A percentile compares a stretch with the other conserved stretches of the same genome.
These are phyloP conservation scores for Dynastes hyllus DNA, from an alignment of 2,888 invertebrate species.

Conservation along the genomic window DNA sequence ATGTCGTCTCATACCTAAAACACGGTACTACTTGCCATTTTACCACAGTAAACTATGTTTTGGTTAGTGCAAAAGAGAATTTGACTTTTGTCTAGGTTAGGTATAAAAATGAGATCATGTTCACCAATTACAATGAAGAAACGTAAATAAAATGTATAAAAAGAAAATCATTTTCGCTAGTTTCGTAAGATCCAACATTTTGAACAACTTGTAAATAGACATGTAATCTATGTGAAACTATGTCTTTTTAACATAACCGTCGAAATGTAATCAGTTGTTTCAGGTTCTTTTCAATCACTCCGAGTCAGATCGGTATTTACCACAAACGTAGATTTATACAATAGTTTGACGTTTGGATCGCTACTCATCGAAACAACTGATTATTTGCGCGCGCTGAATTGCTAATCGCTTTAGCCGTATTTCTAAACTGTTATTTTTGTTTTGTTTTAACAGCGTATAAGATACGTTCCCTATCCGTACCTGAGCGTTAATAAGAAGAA, in stretches of 20 bases:
- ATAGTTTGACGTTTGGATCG: background rate
- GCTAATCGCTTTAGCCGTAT: conserved; percentile 52
- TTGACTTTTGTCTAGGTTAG: no score
- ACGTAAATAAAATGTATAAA: conserved; percentile 18
- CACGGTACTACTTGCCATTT: no score
- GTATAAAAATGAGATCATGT: background rate
- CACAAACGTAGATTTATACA: background rate
- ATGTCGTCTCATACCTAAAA: no score
- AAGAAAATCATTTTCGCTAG: background rate
- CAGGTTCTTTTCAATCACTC: conserved; percentile 16
- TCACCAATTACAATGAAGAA: background rate
- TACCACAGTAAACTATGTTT: no score
- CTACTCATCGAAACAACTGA: conserved; percentile 45
- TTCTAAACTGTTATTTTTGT: conserved; percentile 41
- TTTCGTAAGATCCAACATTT: conserved; percentile 25
- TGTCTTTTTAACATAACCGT: conserved; percentile 39
- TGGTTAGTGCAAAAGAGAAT: no score
- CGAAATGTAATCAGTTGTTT: conserved; percentile 36
- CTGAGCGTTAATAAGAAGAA: conserved; percentile 62
- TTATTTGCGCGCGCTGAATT: conserved; percentile 42
- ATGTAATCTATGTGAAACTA: conserved; percentile 50
- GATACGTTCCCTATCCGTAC: conserved; percentile 68
- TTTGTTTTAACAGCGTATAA: conserved; percentile 50
- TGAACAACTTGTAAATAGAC: conserved; percentile 47
- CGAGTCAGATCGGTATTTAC: conserved; percentile 2